Percentiles rank a stretch among this genome's conserved stretches.
Evolutionary conservation across 2,113 vertebrate genomes (phyloP).

Genomic region (Scalopus aquaticus): DNA sequence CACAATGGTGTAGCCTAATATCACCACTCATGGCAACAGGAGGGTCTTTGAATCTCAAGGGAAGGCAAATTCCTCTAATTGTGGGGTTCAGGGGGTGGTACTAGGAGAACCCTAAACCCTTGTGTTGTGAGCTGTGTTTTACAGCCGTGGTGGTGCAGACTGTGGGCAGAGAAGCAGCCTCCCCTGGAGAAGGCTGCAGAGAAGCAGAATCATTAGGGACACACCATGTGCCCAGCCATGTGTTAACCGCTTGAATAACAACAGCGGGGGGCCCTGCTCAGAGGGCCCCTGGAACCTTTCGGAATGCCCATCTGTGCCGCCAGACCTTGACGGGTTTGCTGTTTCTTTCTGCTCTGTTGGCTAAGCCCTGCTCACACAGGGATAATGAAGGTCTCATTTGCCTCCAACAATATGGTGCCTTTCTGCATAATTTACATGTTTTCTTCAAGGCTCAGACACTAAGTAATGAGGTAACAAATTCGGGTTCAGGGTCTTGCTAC

Average conservation of each 20-base stretch:
- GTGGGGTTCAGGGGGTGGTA: neutral
- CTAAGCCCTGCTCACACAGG: conserved; percentile 77
- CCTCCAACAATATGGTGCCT: conserved; percentile 80
- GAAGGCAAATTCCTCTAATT: neutral
- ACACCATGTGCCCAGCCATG: conserved; percentile 75
- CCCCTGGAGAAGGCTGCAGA: conserved; percentile 60
- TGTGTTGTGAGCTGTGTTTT: neutral
- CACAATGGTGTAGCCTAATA: neutral
- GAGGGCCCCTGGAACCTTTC: conserved; percentile 79
- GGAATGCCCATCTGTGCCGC: conserved; percentile 78
- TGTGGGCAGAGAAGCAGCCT: conserved; percentile 40
- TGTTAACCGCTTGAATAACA: conserved; percentile 73
- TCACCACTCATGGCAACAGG: neutral
- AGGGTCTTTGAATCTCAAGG: neutral
- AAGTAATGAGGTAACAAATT: conserved; percentile 75
- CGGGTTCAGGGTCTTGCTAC: conserved; percentile 66
- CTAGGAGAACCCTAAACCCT: neutral
- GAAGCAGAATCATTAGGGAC: conserved; percentile 69
- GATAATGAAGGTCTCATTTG: conserved; percentile 83
- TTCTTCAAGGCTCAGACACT: conserved; percentile 76
- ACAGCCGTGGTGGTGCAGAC: neutral
- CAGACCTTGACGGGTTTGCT: conserved; percentile 79
- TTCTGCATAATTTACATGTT: conserved; percentile 81
- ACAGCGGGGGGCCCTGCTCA: conserved; percentile 72
- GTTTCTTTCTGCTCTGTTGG: conserved; percentile 80